Evolutionary conservation across 2,797 vertebrate genomes (phyloP), one percentile per base, ranked within the genome.

Genomic region (Tapirus indicus): DNA sequence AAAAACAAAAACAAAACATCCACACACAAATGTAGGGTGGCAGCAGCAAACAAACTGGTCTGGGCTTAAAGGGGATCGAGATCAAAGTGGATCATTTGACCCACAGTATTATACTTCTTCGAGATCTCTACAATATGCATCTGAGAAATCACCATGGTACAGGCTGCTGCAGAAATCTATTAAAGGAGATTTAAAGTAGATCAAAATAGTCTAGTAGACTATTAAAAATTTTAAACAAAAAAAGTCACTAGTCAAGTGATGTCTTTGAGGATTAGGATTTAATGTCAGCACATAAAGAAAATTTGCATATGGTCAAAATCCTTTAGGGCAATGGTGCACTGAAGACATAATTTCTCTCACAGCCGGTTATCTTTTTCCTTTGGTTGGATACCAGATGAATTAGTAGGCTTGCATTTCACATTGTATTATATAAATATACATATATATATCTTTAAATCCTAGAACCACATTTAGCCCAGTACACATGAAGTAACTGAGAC

Each of bases 1-100:
- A 88, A 83, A 84, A 95, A 92, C 8, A 69, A 72, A 93, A 92
- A 44, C 20, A 75, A 88, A 95, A 78, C 49, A 60, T n/a, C 41
- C 60, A 66, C 29, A 47, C 47, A 74, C 60, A 77, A 92, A 62
- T 29, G 14, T 25, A 87, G 25, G 16, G 10, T n/a, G 27, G 17
- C 8, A 88, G 41, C 35, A 88, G 17, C 78, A 74, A 64, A 91
- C 25, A 94, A 94, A 86, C 6, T 66, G 17, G 27, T 54, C 16
- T 72, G 47, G 25, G 47, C 7, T 78, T 72, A 80, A 93, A 60
- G 7, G 38, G 4, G 17, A 44, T 69, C 64, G 47, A 23, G 75
- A n/a, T 44, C 56, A 93, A 88, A 95, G 44, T 49, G 82, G 62
- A 88, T n/a, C 2, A 82, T 80, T 77, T 74, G 86, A 58, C 27